Evolutionary conservation across 2,797 vertebrate genomes (phyloP).

Genomic region (Enteromius viviparus): DNA sequence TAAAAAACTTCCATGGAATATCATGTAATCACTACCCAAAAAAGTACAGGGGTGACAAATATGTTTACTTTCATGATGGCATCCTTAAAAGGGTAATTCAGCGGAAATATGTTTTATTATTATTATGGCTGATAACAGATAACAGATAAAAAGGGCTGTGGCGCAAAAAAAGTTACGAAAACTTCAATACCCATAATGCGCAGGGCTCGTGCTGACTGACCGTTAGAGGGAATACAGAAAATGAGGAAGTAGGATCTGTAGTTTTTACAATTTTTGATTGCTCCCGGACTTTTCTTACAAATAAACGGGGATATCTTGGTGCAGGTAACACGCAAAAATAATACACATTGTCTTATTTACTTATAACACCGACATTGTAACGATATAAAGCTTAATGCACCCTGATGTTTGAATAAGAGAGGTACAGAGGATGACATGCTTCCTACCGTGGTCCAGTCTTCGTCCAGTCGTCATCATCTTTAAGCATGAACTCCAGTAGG

Average conservation of each 20-base stretch:
- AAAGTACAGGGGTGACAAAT: neutral
- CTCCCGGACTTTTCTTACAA: neutral
- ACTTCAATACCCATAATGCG: neutral
- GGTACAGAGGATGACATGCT: neutral
- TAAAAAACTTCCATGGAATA: neutral
- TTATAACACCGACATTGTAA: neutral
- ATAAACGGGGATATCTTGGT: neutral
- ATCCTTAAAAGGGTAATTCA: neutral
- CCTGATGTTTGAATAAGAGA: neutral
- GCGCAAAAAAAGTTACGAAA: no score
- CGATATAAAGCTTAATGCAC: neutral
- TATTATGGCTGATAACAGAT: neutral
- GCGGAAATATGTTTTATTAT: neutral
- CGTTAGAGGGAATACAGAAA: neutral
- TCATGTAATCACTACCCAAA: neutral
- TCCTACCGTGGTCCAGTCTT: constrained; percentile 68
- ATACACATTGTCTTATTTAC: neutral
- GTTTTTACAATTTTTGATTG: neutral
- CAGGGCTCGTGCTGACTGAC: neutral
- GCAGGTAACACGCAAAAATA: neutral
- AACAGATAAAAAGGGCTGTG: neutral
- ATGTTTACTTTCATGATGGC: neutral
- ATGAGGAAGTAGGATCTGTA: neutral
- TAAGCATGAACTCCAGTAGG: neutral
- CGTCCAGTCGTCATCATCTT: constrained; percentile 61